phyloP scores from a whole-genome alignment of 1,140 invertebrate species.

The Drosophila melanogaster region DNA sequence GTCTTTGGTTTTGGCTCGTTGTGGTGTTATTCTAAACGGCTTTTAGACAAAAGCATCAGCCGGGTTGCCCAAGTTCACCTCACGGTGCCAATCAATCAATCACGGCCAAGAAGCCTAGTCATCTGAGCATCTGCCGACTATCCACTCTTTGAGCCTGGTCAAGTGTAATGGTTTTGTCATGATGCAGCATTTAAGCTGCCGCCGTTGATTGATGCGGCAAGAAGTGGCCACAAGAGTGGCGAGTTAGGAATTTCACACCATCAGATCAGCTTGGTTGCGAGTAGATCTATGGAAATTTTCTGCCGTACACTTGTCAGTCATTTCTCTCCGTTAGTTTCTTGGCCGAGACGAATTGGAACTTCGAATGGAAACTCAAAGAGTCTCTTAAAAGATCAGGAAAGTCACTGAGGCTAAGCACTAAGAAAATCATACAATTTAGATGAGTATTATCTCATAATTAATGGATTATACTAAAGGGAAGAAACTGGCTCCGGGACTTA shows the following conservation, averaged over 20 bases:
- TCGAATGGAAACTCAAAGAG: slow-evolving; percentile 20
- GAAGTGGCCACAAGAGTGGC: slow-evolving; percentile 67
- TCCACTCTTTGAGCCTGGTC: slow-evolving; percentile 58
- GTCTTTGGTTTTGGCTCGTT: slow-evolving; percentile 34
- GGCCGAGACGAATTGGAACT: slow-evolving; percentile 26
- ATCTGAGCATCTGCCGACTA: slow-evolving; percentile 78
- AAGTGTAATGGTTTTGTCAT: slow-evolving; percentile 83
- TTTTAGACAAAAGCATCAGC: slow-evolving; percentile 80
- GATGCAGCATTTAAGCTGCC: slow-evolving; percentile 82
- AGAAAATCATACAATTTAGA: neutral
- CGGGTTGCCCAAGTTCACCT: slow-evolving; percentile 56
- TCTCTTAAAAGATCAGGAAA: neutral
- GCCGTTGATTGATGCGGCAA: slow-evolving; percentile 75
- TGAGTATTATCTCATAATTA: neutral
- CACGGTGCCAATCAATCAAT: slow-evolving; percentile 83
- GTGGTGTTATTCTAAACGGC: slow-evolving; percentile 81
- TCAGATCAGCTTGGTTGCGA: slow-evolving; percentile 8
- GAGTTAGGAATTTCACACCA: slow-evolving; percentile 79
- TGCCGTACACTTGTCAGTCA: slow-evolving; percentile 60
- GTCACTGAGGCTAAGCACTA: neutral
- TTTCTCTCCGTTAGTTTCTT: slow-evolving; percentile 25
- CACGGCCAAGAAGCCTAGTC: slow-evolving; percentile 77
- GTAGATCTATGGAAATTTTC: slow-evolving; percentile 64
- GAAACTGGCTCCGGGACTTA: neutral
- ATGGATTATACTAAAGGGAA: neutral